Conservation (phyloP, 2,113 vertebrate genomes). For the Macroglossus sobrinus region DNA sequence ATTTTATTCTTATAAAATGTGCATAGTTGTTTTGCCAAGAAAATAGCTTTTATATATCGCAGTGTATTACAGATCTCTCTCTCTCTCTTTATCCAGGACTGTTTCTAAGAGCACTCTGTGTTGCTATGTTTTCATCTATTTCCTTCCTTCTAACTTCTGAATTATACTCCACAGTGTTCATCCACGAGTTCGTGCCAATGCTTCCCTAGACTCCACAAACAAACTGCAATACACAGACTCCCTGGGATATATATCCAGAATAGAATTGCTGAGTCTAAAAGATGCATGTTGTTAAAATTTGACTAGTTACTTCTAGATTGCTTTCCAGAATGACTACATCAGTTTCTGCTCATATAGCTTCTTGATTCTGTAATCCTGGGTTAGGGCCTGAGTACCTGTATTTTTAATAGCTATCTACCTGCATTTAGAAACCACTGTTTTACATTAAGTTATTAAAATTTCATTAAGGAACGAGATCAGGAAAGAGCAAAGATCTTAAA, state of each 20-base stretch:
- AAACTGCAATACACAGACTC: neutral
- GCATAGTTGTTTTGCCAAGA: neutral
- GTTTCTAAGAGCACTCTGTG: neutral
- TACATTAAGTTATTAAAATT: constrained; percentile 23
- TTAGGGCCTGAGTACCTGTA: neutral
- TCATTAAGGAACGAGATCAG: neutral
- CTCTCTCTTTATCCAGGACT: neutral
- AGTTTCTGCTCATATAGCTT: neutral
- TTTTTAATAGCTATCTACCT: neutral
- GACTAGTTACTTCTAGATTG: neutral
- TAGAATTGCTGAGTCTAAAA: neutral
- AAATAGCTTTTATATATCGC: neutral
- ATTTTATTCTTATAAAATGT: neutral
- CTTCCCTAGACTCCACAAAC: neutral
- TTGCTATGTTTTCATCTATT: neutral
- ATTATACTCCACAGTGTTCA: neutral
- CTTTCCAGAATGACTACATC: neutral
- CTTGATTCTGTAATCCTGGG: neutral
- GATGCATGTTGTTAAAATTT: neutral
- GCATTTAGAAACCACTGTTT: neutral
- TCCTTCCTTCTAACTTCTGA: neutral
- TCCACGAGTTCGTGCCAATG: neutral
- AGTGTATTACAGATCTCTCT: neutral
- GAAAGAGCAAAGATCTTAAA: neutral
- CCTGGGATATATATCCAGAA: neutral